Base-by-base conservation (phyloP, 2,797 vertebrate species). In the Lepus oiostolus region DNA sequence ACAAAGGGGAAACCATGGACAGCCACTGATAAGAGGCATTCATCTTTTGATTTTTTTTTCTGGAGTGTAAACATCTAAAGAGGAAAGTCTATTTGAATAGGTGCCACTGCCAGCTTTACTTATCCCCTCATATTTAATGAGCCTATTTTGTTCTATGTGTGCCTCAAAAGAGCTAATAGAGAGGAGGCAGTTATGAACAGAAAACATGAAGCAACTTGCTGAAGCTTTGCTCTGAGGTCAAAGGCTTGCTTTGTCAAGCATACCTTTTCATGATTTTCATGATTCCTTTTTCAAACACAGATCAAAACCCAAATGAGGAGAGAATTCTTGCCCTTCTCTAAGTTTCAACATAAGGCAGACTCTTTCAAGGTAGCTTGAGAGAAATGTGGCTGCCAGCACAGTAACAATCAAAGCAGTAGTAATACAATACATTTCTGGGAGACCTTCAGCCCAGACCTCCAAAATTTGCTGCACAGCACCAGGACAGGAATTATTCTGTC, bases 131-230 rank as follows among this genome's bases (percentile, higher is more conserved):
- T 52, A 92, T 90, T 97, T 88, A 94, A 85, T n/a, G 90, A 94
- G 54, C 82, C 68, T 97, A 75, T 65, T 98, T 96, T 95, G 91
- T 91, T 98, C 97, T 97, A 97, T 13, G 4, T 83, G 54, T 88
- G 54, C 70, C 98, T 97, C 95, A 92, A 93, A 95, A 89, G 70
- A 96, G 83, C 95, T 97, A 93, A 97, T 95, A 89, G 88, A 95
- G 68, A 96, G 85, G 65, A 79, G 79, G 35, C 30, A 0, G 96
- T 93, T 95, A 75, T 52, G 81, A 97, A 96, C 63, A 50, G 92
- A 96, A 97, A 98, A 96, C 98, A 93, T 90, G 97, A 98, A 98
- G 82, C 87, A 97, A 97, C 96, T 96, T 0, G 93, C 92, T 50
- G 6, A 96, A 91, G 9, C 2, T 81, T 97, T 90, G 35, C 75